Conservation (phyloP, 1,140 invertebrate species). For the Drosophila ercepeae region DNA sequence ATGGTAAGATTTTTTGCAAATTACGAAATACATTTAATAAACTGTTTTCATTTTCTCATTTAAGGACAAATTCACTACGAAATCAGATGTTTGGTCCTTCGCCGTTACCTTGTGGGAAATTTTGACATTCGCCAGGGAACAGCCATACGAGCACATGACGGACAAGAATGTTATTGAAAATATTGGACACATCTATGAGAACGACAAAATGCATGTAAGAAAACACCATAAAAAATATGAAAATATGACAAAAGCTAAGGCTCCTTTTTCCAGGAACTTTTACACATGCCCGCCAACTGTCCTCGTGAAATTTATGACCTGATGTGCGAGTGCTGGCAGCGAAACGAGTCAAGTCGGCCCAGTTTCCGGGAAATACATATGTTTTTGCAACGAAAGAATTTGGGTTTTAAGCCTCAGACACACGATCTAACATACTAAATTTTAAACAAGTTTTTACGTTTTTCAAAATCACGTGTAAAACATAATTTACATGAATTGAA, state of each 20-base stretch:
- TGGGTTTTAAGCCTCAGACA: constrained; percentile 89
- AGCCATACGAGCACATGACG: constrained; percentile 91
- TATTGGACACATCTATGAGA: constrained; percentile 88
- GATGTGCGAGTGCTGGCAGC: constrained; percentile 97
- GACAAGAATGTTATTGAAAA: constrained; percentile 93
- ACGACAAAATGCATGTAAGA: constrained; percentile 85
- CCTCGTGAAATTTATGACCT: constrained; percentile 96
- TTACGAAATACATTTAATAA: too few relatives aligned
- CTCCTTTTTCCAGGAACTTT: constrained; percentile 85
- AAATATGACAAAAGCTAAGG: not conserved
- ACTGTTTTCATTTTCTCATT: too few relatives aligned
- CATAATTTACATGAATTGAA: not conserved
- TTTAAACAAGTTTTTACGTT: not conserved
- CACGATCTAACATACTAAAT: constrained; percentile 68
- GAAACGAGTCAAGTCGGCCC: constrained; percentile 92
- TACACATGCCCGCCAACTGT: constrained; percentile 92
- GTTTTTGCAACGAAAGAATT: constrained; percentile 95
- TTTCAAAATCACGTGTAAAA: not conserved
- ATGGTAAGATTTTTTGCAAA: constrained; percentile 86
- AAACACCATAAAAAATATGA: not conserved
- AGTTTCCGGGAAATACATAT: constrained; percentile 95
- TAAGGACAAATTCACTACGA: constrained; percentile 85
- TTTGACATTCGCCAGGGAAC: constrained; percentile 92
- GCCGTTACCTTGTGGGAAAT: constrained; percentile 96
- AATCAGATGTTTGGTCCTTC: constrained; percentile 95